A percentile compares a stretch with the other conserved stretches of the same genome.
Conservation (phyloP, 2,888 invertebrate genomes). For the Chaitophorus viminalis region DNA sequence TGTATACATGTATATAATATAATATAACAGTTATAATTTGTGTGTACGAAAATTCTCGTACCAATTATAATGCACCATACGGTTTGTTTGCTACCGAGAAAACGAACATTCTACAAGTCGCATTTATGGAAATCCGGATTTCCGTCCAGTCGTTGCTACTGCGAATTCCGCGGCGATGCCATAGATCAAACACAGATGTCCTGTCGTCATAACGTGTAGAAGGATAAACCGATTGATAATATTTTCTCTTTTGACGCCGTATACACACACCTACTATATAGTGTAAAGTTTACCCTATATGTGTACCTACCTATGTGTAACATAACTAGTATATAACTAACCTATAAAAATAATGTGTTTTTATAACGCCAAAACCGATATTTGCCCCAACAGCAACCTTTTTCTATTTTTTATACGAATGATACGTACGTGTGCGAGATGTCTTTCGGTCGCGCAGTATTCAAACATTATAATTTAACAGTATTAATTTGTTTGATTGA, state of each 20-base stretch:
- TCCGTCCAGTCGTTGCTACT: constrained; percentile 1
- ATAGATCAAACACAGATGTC: constrained; percentile 36
- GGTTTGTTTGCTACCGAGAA: constrained; percentile 16
- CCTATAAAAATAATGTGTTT: neutral
- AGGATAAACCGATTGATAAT: neutral
- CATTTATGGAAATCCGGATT: constrained; percentile 57
- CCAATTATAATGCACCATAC: constrained; percentile 25
- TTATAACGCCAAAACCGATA: too few species aligned
- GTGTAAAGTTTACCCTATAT: neutral
- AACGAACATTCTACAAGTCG: constrained; percentile 50
- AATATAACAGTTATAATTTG: constrained; percentile 32
- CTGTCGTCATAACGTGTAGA: neutral
- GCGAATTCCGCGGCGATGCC: neutral
- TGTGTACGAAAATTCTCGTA: constrained; percentile 4
- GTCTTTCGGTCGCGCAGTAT: too few species aligned
- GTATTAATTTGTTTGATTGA: neutral
- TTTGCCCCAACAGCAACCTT: too few species aligned
- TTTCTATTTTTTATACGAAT: too few species aligned
- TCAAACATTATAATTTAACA: neutral
- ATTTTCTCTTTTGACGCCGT: constrained; percentile 15
- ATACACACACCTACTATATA: too few species aligned
- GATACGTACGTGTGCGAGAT: too few species aligned
- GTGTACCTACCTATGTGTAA: too few species aligned
- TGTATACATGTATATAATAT: neutral
- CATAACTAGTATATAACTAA: neutral